These are phyloP conservation scores for Pediacus dermestoides DNA, from an alignment of 2,888 invertebrate species.

Conservation along the genomic window DNA sequence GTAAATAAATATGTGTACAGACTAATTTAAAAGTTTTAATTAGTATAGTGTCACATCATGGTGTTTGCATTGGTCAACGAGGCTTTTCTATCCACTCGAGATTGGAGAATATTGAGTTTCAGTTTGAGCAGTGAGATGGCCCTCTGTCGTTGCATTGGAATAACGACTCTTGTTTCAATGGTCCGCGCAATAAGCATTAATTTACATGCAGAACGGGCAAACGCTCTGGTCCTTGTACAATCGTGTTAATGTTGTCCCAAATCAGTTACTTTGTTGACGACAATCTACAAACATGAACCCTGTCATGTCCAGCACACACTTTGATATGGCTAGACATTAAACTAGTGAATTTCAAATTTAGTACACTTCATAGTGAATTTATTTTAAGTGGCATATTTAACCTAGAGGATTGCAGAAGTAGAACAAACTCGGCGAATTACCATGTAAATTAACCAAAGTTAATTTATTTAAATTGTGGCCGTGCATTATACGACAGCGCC, in stretches of 20 bases:
- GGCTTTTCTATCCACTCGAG: no score
- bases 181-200: constrained; percentile 15
- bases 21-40: no score
- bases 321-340: constrained; percentile 4
- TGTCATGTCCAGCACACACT: constrained; percentile 12
- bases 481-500: no score
- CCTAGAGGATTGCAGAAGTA: constrained; percentile 10
- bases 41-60: no score
- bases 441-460: constrained; percentile 13
- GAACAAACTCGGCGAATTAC: constrained; percentile 8
- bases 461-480: constrained; percentile 10
- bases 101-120: constrained; percentile 15
- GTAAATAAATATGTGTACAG: no score
- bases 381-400: constrained; percentile 9
- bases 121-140: constrained; percentile 15
- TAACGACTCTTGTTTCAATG: constrained; percentile 18
- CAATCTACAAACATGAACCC: constrained; percentile 9
- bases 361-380: constrained; percentile 13
- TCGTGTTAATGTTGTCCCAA: constrained; percentile 17
- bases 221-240: constrained; percentile 14
- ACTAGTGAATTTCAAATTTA: no score
- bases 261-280: constrained; percentile 17
- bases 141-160: constrained; percentile 12
- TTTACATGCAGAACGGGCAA: constrained; percentile 17
- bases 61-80: no score